These are phyloP conservation scores for Chirona hameri DNA, from an alignment of 2,888 invertebrate genomes.

Conservation along the genomic window DNA sequence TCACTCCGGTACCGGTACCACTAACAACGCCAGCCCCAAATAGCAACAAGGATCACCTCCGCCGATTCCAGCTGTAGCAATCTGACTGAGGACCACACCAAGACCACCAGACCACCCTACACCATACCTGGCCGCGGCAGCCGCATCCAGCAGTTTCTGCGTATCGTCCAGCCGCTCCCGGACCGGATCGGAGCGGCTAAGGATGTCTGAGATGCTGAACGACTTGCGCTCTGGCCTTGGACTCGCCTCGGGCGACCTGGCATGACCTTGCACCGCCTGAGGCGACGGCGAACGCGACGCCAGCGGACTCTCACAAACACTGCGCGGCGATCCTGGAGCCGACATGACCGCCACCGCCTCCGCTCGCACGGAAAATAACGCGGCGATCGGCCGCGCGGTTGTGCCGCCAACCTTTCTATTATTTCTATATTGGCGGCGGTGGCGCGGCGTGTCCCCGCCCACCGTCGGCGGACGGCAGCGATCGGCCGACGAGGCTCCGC, in stretches of 20 bases:
- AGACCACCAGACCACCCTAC: neutral
- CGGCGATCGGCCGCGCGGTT: neutral
- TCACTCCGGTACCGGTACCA: too few relatives aligned
- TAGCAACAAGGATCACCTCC: too few relatives aligned
- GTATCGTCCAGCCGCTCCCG: constrained; percentile 2
- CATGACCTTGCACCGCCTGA: neutral
- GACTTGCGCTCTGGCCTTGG: constrained; percentile 38
- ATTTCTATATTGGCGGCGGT: neutral
- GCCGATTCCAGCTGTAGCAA: too few relatives aligned
- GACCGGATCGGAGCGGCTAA: constrained; percentile 39
- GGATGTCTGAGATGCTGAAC: constrained; percentile 40
- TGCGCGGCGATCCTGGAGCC: neutral
- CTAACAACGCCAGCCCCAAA: too few relatives aligned
- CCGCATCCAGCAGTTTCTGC: constrained; percentile 28
- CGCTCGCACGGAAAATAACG: neutral
- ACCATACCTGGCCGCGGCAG: constrained; percentile 4
- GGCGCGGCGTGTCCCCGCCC: neutral
- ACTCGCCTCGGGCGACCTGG: neutral
- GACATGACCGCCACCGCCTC: neutral
- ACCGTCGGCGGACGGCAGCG: neutral
- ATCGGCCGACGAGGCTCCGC: constrained; percentile 4
- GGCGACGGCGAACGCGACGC: constrained; percentile 1
- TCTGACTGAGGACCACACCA: too few relatives aligned
- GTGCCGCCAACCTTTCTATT: constrained; percentile 25
- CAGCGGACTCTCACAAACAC: neutral